These are phyloP conservation scores for Dermochelys coriacea DNA, from an alignment of 2,797 vertebrate species.

Conservation along the genomic window DNA sequence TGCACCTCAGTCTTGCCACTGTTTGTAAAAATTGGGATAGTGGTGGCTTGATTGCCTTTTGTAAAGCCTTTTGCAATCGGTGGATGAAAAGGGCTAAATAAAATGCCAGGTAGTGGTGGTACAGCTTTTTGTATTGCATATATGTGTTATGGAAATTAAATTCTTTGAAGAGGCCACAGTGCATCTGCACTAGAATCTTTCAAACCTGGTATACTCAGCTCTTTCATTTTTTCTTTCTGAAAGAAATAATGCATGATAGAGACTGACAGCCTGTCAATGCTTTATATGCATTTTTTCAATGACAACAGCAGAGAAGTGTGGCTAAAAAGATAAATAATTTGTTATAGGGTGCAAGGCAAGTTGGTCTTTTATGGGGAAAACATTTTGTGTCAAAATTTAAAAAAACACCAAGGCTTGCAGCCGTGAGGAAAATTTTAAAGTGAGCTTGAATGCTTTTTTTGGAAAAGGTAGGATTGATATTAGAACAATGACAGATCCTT, in stretches of 20 bases:
- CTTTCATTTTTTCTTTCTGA: not conserved
- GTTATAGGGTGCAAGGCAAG: not conserved
- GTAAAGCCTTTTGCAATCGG: rapidly evolving
- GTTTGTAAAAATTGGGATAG: not conserved
- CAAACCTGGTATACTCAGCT: not conserved
- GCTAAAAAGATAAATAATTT: not conserved
- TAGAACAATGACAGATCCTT: not conserved
- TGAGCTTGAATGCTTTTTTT: not conserved
- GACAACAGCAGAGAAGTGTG: not conserved
- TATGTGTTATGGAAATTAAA: not conserved
- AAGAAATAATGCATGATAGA: constrained; percentile 8
- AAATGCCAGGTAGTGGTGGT: not conserved
- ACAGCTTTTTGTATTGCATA: not conserved
- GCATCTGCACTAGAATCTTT: not conserved
- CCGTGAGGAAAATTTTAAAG: not conserved
- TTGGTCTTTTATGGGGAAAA: not conserved
- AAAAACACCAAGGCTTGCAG: not conserved
- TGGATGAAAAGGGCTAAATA: not conserved
- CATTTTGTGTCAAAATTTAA: not conserved
- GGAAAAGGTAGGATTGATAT: not conserved
- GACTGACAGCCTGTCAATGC: constrained; percentile 37
- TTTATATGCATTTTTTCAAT: constrained; percentile 41
- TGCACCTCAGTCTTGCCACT: not conserved
- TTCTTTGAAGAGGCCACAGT: not conserved
- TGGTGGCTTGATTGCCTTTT: rapidly evolving